These are phyloP conservation scores for Spodoptera littoralis DNA, from an alignment of 2,888 invertebrate genomes.

Conservation along the genomic window DNA sequence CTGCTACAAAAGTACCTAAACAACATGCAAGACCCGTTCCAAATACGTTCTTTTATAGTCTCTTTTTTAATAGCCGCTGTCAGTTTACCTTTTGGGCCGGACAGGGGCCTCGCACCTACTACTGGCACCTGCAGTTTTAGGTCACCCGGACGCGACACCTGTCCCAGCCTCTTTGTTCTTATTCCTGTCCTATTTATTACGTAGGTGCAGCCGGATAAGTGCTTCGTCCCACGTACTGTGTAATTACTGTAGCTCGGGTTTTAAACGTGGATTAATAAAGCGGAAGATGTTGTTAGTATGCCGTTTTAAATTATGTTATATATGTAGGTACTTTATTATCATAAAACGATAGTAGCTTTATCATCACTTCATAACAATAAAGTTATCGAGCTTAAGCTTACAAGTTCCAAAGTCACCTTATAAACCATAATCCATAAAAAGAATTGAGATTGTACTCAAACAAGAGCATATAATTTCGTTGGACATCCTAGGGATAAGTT, in stretches of 20 bases:
- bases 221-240: slow-evolving; percentile 34
- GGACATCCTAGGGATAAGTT: slow-evolving; percentile 6
- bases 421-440: slow-evolving; percentile 1
- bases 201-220: slow-evolving; percentile 55
- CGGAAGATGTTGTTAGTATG: neutral
- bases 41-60: neutral
- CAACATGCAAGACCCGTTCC: neutral
- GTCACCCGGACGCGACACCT: slow-evolving; percentile 78
- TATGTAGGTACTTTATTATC: no score
- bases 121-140: slow-evolving; percentile 80
- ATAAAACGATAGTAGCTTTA: no score
- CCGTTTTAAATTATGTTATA: neutral
- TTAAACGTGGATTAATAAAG: slow-evolving; percentile 32
- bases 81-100: slow-evolving; percentile 35
- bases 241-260: slow-evolving; percentile 44
- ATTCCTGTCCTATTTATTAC: slow-evolving; percentile 60
- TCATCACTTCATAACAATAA: no score
- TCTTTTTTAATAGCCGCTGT: slow-evolving; percentile 33
- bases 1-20: neutral
- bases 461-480: slow-evolving; percentile 6
- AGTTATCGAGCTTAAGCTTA: no score
- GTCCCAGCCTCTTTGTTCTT: slow-evolving; percentile 69
- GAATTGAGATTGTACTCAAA: neutral
- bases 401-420: neutral
- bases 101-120: slow-evolving; percentile 72